Base-by-base conservation (phyloP, 2,113 vertebrate genomes). In the Aplodontia rufa region DNA sequence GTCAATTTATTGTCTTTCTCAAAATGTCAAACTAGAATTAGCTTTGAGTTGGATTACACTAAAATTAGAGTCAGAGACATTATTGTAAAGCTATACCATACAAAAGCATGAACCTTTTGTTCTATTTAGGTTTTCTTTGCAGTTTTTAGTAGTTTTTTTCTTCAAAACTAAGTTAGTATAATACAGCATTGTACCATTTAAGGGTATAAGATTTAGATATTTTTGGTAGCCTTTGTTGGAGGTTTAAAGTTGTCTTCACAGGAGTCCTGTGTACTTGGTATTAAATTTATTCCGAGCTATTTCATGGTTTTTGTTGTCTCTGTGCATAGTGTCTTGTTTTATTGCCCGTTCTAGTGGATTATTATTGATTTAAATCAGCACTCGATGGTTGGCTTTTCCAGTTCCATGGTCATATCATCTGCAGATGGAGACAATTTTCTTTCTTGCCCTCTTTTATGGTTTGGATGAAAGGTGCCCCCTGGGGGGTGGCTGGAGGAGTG, bases 1-100 rank as follows among this genome's bases (percentile, higher is more conserved):
- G 19, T 74, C 49, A 87, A 19, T 40, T 85, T 84, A 35, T 64
- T 8, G 40, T 89, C 30, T 89, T 80, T n/a, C 49, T 94, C 32
- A 83, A 87, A 93, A 96, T 79, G 4, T 89, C 35, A 19, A 92
- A 58, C 24, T 91, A 69, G n/a, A 91, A 69, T 62, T 95, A 93
- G 74, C 69, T 90, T 95, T 76, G 32, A 85, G 22, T 75, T 74
- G 30, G 14, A 69, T 87, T 83, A 58, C 20, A 10, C 47, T 84
- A 95, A 84, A 88, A 85, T 79, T 85, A 62, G 32, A 96, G 47
- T 32, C n/a, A 74, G 83, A 51, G 53, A 45, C 11, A 47, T 87
- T 85, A 58, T 66, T 91, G 47, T 37, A 85, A 91, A 94, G 37
- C 75, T 71, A 2, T 78, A 45, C 45, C 12, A 37, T 40, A 51